Evolutionary conservation across 2,113 vertebrate species (phyloP), one percentile per base, ranked within the genome.

Genomic region (Chrysemys picta): DNA sequence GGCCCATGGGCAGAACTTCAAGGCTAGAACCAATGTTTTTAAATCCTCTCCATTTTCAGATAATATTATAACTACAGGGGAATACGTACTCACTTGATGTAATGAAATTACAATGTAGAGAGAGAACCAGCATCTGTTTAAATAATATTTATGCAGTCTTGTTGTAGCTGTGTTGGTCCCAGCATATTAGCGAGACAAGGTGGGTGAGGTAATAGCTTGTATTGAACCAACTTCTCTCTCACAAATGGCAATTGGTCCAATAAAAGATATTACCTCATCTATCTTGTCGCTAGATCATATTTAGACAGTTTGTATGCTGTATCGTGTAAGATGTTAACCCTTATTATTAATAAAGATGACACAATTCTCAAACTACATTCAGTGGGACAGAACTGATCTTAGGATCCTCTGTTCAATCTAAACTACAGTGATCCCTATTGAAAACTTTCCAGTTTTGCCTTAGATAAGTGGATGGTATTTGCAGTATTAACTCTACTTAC

Each of bases 31-130:
- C 4, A 52, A 52, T 87, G 13, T 52, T 1, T 81, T 12, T 83
- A 57, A 42, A 31, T 90, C 19, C 79, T 81, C 10, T 8, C 10
- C 11, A 17, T 57, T 90, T 93, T 93, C 57, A 47, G 2, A 79
- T 81, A 69, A 35, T n/a, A 24, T 12, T 91, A n/a, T 4, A 65
- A 50, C 31, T 59, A 53, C 3, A 53, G 49, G 27, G 69, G 49
- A 31, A 87, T 38, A 50, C 29, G 3, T 38, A 88, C 4, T 3
- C 87, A 2, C 11, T 2, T 76, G 1, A 29, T 9, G 21, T 2
- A 59, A 82, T 75, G n/a, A 52, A 87, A 93, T 80, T 52, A 1
- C 3, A 45, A 45, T 65, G 10, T 29, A 7, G 0, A 0, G 1
- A 89, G 27, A 89, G 8, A 6, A 53, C 3, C 0, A 1, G 27